These are phyloP conservation scores for Chionodraco myersi DNA, from an alignment of 2,113 vertebrate species.

Conservation along the genomic window DNA sequence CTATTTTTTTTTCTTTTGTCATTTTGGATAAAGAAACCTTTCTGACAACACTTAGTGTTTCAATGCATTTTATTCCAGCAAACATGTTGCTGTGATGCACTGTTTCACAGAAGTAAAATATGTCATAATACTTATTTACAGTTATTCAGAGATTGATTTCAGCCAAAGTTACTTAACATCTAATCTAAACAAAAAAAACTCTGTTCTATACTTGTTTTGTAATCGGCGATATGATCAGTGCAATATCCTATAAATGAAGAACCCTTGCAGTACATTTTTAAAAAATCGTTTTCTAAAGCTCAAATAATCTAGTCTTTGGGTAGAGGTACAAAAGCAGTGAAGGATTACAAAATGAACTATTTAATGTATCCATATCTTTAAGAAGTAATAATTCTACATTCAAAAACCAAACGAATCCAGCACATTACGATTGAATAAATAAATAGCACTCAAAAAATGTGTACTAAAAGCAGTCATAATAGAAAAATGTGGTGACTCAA, in stretches of 20 bases:
- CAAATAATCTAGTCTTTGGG: conserved; percentile 49
- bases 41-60: background rate
- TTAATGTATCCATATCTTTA: background rate
- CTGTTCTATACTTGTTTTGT: background rate
- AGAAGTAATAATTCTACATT: conserved; percentile 15
- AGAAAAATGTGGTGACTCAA: conserved; percentile 3
- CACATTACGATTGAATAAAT: background rate
- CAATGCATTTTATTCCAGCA: conserved; percentile 67
- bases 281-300: conserved; percentile 16
- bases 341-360: background rate
- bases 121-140: conserved; percentile 31
- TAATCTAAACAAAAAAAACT: background rate
- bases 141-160: background rate
- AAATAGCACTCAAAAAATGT: conserved; percentile 18
- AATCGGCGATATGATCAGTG: background rate
- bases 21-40: conserved; percentile 5
- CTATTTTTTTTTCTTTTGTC: background rate
- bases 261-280: background rate
- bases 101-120: conserved; percentile 27
- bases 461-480: background rate
- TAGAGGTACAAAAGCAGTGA: background rate
- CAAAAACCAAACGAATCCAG: conserved; percentile 1
- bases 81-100: conserved; percentile 29
- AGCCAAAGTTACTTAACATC: conserved; percentile 23
- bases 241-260: background rate